A percentile compares a stretch with the other conserved stretches of the same genome.
These are phyloP conservation scores for Opisthocomus hoazin DNA, from an alignment of 2,113 vertebrate species.

Conservation along the genomic window DNA sequence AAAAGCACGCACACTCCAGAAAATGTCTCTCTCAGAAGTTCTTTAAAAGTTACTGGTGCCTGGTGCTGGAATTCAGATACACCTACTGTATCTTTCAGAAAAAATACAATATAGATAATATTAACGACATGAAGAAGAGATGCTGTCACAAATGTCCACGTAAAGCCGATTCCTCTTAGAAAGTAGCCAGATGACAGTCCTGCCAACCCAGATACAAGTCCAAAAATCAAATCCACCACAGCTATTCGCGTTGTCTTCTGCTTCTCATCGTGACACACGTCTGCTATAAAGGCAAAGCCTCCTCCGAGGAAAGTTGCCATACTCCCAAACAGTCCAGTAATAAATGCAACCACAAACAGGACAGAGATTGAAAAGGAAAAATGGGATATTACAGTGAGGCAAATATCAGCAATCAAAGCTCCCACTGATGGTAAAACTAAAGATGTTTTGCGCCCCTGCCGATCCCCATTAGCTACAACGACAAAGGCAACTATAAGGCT, in stretches of 20 bases:
- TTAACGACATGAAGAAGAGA: slow-evolving; percentile 69
- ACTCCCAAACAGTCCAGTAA: slow-evolving; percentile 84
- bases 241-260: slow-evolving; percentile 89
- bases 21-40: slow-evolving; percentile 68
- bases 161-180: slow-evolving; percentile 80
- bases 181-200: slow-evolving; percentile 88
- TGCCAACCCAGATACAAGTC: slow-evolving; percentile 82
- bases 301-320: slow-evolving; percentile 85
- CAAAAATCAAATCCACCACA: slow-evolving; percentile 86
- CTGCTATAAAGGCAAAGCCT: slow-evolving; percentile 88
- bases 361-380: slow-evolving; percentile 81
- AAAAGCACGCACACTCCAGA: slow-evolving; percentile 81
- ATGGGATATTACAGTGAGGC: slow-evolving; percentile 76
- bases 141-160: slow-evolving; percentile 82
- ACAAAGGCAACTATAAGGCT: slow-evolving; percentile 85
- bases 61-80: slow-evolving; percentile 29
- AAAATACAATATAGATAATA: slow-evolving; percentile 81
- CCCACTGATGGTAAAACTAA: slow-evolving; percentile 83
- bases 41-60: slow-evolving; percentile 32
- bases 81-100: slow-evolving; percentile 79
- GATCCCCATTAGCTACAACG: slow-evolving; percentile 87
- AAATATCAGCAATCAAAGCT: slow-evolving; percentile 66
- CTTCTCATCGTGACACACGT: slow-evolving; percentile 76
- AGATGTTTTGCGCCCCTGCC: slow-evolving; percentile 83
- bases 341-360: slow-evolving; percentile 74